Evolutionary conservation across 2,888 invertebrate genomes (phyloP).

Genomic region (Diadegma fenestrale): DNA sequence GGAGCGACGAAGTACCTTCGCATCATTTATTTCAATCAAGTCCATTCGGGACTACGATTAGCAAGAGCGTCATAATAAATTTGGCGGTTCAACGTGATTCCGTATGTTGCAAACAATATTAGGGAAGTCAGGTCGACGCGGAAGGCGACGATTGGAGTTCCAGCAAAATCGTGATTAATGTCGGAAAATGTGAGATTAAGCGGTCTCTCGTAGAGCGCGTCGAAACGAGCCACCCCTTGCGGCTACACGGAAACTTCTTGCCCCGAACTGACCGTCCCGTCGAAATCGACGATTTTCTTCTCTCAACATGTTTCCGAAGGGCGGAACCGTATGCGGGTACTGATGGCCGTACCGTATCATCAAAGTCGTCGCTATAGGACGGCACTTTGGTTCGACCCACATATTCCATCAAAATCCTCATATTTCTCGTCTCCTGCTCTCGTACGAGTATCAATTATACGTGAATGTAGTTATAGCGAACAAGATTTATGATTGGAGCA

Average conservation of each 20-base stretch:
- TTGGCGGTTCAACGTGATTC: constrained; percentile 57
- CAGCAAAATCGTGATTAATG: constrained; percentile 67
- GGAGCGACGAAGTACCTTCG: background rate
- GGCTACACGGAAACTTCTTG: constrained; percentile 57
- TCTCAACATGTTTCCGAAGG: constrained; percentile 26
- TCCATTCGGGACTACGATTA: constrained; percentile 24
- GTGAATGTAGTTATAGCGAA: background rate
- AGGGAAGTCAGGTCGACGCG: constrained; percentile 29
- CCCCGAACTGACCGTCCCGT: constrained; percentile 45
- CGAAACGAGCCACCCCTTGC: constrained; percentile 27
- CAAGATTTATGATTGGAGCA: background rate
- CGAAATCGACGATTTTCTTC: constrained; percentile 56
- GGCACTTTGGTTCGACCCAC: constrained; percentile 21
- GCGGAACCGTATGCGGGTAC: constrained; percentile 18
- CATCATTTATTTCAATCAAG: constrained; percentile 22
- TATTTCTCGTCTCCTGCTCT: constrained; percentile 6
- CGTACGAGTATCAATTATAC: constrained; percentile 23
- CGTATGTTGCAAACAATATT: constrained; percentile 64
- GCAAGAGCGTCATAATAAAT: constrained; percentile 50
- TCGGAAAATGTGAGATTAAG: constrained; percentile 64
- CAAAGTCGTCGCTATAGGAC: background rate
- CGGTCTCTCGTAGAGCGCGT: constrained; percentile 53
- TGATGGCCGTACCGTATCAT: constrained; percentile 12
- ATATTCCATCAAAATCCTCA: constrained; percentile 10
- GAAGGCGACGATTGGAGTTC: constrained; percentile 43